These are phyloP conservation scores for Apodemia duryi DNA, from an alignment of 2,888 invertebrate genomes.

Conservation along the genomic window DNA sequence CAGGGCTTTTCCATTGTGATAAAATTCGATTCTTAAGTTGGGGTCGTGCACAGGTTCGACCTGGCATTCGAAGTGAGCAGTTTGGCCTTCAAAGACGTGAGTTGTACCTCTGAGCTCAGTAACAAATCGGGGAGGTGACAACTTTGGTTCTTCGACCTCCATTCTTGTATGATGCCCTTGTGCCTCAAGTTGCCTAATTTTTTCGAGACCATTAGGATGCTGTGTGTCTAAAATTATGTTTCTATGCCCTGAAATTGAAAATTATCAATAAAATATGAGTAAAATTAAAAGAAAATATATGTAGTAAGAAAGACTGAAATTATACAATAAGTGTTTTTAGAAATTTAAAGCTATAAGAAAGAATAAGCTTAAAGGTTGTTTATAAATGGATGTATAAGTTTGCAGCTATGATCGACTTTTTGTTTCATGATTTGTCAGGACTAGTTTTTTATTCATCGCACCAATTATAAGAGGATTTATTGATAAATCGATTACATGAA, in stretches of 20 bases:
- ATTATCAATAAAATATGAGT: neutral
- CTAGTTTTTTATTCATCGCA: too few species aligned
- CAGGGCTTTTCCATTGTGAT: constrained; percentile 94
- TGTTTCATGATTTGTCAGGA: too few species aligned
- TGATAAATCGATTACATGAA: too few species aligned
- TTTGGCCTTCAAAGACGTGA: constrained; percentile 93
- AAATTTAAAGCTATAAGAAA: too few species aligned
- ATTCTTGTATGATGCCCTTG: constrained; percentile 88
- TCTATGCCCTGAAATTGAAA: constrained; percentile 80
- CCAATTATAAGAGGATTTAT: too few species aligned
- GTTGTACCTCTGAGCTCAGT: constrained; percentile 92
- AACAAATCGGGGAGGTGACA: constrained; percentile 89
- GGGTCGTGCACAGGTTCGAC: constrained; percentile 95
- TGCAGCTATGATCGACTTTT: too few species aligned
- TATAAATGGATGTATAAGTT: too few species aligned
- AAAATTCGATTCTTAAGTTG: constrained; percentile 93
- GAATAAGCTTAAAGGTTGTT: too few species aligned
- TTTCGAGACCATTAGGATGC: constrained; percentile 94
- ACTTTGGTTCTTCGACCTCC: constrained; percentile 90
- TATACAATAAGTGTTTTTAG: too few species aligned
- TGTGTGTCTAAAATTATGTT: constrained; percentile 94
- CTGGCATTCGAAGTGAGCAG: constrained; percentile 97
- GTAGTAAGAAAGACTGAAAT: too few species aligned
- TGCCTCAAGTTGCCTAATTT: constrained; percentile 94
- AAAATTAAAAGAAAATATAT: neutral